These are phyloP conservation scores for Caenorhabditis sp. DNA, from an alignment of 2,888 invertebrate species.

Conservation along the genomic window DNA sequence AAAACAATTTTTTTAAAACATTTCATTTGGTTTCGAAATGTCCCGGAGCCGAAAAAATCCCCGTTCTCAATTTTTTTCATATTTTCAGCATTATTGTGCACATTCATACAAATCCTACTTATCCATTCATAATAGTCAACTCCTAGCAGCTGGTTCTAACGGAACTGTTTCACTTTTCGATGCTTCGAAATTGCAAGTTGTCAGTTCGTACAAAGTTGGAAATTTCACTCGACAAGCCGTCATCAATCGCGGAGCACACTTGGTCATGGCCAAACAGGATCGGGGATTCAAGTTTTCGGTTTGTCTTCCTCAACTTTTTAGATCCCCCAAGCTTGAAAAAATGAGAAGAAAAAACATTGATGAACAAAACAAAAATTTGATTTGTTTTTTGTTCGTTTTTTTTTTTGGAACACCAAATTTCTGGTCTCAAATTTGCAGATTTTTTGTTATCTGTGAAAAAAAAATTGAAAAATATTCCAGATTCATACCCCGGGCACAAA, in stretches of 20 bases:
- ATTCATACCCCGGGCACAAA: conserved; percentile 28
- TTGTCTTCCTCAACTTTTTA: conserved; percentile 3
- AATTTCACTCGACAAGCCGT: conserved; percentile 23
- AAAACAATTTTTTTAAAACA: background rate
- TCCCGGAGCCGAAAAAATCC: no score
- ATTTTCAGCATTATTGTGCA: conserved; percentile 20
- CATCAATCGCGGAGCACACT: conserved; percentile 18
- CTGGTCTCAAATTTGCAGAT: background rate
- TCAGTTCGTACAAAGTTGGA: conserved; percentile 26
- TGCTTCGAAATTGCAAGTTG: conserved; percentile 20
- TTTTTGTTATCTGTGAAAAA: no score
- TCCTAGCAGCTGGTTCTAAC: conserved; percentile 25
- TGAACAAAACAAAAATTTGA: background rate
- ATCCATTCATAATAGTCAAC: conserved; percentile 19
- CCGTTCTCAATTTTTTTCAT: background rate
- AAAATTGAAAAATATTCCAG: conserved; percentile 12
- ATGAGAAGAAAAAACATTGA: background rate
- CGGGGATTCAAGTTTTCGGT: conserved; percentile 24
- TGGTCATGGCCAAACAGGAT: conserved; percentile 29
- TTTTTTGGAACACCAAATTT: no score
- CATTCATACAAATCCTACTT: conserved; percentile 22
- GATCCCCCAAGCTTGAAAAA: background rate
- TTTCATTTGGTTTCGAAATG: background rate
- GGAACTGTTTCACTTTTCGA: conserved; percentile 29
- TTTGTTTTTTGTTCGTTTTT: conserved; percentile 4